A percentile compares a stretch with the other conserved stretches of the same genome.
These are phyloP conservation scores for Podarcis raffonei DNA, from an alignment of 2,113 vertebrate species.

Conservation along the genomic window DNA sequence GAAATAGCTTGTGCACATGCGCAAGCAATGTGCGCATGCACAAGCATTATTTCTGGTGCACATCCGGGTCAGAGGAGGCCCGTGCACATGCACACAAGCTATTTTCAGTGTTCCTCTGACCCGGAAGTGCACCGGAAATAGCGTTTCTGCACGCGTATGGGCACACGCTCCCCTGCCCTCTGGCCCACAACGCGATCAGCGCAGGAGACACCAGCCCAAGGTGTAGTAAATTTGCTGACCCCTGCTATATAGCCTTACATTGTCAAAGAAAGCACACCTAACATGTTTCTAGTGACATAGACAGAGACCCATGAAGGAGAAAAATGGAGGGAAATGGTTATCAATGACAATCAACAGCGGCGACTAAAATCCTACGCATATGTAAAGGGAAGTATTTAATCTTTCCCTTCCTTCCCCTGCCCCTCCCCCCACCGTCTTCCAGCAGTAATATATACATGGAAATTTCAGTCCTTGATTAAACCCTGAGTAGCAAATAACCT, in stretches of 20 bases:
- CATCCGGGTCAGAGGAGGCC: too few species aligned
- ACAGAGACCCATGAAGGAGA: slow-evolving; percentile 42
- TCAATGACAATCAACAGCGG: slow-evolving; percentile 77
- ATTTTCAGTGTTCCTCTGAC: too few species aligned
- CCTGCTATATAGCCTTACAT: background rate
- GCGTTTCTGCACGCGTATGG: too few species aligned
- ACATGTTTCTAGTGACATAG: background rate
- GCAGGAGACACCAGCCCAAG: too few species aligned
- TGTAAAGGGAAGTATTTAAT: slow-evolving; percentile 78
- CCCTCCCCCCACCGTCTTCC: slow-evolving; percentile 40
- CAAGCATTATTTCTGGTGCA: too few species aligned
- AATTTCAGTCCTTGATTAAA: slow-evolving; percentile 86
- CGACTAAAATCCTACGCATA: slow-evolving; percentile 70
- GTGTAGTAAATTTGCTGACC: too few species aligned
- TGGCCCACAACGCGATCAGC: too few species aligned
- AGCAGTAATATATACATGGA: slow-evolving; percentile 78
- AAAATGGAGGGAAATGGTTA: slow-evolving; percentile 59
- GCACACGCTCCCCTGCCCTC: too few species aligned
- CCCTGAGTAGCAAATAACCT: slow-evolving; percentile 80
- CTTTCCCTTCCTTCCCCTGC: slow-evolving; percentile 64
- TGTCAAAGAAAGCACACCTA: background rate
- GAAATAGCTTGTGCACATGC: too few species aligned
- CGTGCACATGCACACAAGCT: too few species aligned
- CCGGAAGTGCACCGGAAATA: too few species aligned
- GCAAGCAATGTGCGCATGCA: too few species aligned